Base-by-base conservation (phyloP, 2,113 vertebrate genomes). In the Alethe diademata region DNA sequence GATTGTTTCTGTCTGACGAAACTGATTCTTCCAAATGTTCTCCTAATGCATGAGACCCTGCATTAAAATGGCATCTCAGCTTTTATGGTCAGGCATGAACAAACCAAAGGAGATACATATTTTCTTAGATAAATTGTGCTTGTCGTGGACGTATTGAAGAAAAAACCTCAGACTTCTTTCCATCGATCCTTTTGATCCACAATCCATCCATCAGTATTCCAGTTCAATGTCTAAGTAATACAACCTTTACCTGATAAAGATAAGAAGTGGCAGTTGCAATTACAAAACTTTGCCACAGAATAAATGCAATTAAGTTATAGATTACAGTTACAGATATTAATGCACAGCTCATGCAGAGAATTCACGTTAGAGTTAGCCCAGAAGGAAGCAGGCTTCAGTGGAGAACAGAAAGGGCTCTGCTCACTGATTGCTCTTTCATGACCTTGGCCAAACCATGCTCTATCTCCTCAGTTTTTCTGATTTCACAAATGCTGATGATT, bases 231-330 rank as follows among this genome's bases (percentile, higher is more conserved):
- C 84, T 84, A 74, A 96, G 72, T 73, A 95, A 96, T 69, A 57
- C 86, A 96, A 84, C 65, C 74, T 96, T 97, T 97, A 95, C 90
- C 92, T 97, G 94, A 94, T 47, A 66, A 92, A 95, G 96, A 95
- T 88, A 97, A 94, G 93, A 96, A 89, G 54, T 90, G 90, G 74
- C 94, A 93, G 54, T 15, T 85, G 66, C 92, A 95, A 89, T 94
- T 96, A 96, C 82, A 93, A 96, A 94, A 96, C 69, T 94, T 92
- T 91, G 62, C 62, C 45, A 84, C 66, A 88, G 80, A 96, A 95
- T 96, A 97, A 94, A 94, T 90, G 60, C 69, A 91, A 96, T 96
- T 95, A 96, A 66, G 48, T 79, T 90, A 86, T 45, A 95, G 73
- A 96, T 94, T 95, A 75, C 31, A 88, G 81, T 78, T 71, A 71